phyloP scores from a whole-genome alignment of 1,140 invertebrate species.

The Heterodera carotae region DNA sequence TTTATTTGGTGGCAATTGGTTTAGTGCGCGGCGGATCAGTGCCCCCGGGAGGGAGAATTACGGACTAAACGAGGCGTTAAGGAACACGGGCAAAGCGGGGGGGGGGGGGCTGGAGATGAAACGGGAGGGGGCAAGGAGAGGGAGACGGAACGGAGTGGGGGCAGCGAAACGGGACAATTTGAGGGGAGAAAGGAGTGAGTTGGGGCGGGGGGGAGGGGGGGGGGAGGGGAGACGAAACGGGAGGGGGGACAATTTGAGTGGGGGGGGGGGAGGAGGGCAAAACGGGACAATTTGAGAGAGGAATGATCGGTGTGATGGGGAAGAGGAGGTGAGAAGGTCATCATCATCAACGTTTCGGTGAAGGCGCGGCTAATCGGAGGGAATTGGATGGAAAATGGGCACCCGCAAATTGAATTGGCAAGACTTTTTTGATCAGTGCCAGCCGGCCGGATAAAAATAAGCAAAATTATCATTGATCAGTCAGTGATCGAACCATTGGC shows the following conservation, averaged over 20 bases:
- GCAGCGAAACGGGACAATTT: background rate
- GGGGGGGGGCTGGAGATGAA: too few species aligned
- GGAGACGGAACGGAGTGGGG: too few species aligned
- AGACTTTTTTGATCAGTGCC: too few species aligned
- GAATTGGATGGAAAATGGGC: too few species aligned
- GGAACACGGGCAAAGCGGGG: background rate
- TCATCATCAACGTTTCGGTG: background rate
- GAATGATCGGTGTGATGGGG: background rate
- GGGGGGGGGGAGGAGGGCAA: too few species aligned
- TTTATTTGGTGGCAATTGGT: background rate
- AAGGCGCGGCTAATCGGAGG: too few species aligned
- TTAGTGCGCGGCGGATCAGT: background rate
- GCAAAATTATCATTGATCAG: too few species aligned
- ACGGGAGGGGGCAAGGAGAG: too few species aligned
- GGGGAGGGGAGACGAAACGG: background rate
- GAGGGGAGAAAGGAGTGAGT: background rate
- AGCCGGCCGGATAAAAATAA: too few species aligned
- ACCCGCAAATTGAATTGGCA: too few species aligned
- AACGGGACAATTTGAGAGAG: background rate
- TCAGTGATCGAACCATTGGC: too few species aligned
- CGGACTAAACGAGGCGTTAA: background rate
- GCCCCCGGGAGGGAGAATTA: background rate
- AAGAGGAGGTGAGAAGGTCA: conserved; percentile 1
- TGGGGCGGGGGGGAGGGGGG: background rate
- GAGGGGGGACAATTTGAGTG: too few species aligned